phyloP scores from a whole-genome alignment of 2,113 vertebrate genomes.

The Urocynchramus pylzowi region DNA sequence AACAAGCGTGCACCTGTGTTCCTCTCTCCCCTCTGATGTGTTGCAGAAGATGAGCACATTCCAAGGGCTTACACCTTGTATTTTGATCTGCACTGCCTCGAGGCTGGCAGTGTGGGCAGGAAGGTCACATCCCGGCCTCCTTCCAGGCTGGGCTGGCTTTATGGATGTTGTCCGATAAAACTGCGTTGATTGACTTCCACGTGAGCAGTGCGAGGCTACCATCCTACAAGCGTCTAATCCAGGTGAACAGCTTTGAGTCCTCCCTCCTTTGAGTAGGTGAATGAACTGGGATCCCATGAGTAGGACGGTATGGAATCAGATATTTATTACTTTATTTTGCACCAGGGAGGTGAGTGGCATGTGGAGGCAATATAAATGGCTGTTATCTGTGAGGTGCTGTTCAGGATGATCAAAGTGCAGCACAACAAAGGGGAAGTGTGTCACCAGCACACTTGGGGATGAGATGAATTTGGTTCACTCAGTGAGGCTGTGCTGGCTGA shows the following conservation, averaged over 20 bases:
- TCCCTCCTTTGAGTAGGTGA: neutral
- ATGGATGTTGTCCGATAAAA: rapidly evolving
- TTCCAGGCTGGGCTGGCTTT: neutral
- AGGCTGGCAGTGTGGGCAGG: neutral
- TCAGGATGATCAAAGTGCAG: conserved; percentile 44
- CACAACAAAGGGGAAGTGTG: neutral
- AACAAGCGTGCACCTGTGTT: neutral
- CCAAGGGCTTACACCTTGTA: neutral
- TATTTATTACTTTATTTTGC: neutral
- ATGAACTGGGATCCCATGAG: neutral
- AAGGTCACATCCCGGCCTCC: neutral
- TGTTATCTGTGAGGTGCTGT: neutral
- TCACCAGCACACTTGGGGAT: neutral
- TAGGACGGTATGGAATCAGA: neutral
- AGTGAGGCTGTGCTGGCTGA: neutral
- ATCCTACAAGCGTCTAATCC: neutral
- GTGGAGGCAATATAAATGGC: neutral
- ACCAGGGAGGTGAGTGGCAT: neutral
- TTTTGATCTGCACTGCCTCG: neutral
- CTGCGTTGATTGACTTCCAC: neutral
- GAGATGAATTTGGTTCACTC: neutral
- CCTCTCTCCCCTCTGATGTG: neutral
- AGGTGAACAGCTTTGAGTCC: neutral
- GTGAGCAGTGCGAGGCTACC: neutral
- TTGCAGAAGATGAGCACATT: neutral